Conservation (phyloP, 2,797 vertebrate genomes). For the Pelodytes ibericus region DNA sequence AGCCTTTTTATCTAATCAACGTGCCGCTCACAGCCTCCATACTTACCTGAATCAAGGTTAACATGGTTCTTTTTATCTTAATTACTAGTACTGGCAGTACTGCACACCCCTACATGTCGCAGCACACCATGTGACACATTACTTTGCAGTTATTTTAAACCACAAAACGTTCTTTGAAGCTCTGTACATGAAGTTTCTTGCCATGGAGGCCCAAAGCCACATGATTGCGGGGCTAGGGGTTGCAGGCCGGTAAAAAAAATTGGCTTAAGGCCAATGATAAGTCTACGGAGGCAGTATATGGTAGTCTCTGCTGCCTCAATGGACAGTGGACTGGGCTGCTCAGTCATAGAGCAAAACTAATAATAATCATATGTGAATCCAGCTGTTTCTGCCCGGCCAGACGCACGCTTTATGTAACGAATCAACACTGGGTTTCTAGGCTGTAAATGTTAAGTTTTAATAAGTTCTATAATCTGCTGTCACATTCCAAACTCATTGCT, state of each 20-base stretch:
- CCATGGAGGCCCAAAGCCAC: neutral
- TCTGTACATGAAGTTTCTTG: neutral
- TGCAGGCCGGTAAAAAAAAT: too few species aligned
- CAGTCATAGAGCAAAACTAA: neutral
- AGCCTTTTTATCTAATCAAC: too few species aligned
- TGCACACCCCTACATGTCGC: neutral
- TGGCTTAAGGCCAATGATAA: too few species aligned
- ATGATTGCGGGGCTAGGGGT: neutral
- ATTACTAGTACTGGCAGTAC: too few species aligned
- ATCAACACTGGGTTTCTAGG: neutral
- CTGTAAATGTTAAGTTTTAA: constrained; percentile 25
- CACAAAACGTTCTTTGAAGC: constrained; percentile 24
- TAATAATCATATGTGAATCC: neutral
- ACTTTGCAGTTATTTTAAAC: neutral
- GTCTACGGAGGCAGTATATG: too few species aligned
- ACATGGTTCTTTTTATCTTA: too few species aligned
- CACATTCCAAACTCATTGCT: constrained; percentile 17
- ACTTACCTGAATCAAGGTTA: too few species aligned
- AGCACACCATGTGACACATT: constrained; percentile 12
- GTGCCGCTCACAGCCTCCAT: too few species aligned
- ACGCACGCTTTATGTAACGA: constrained; percentile 4
- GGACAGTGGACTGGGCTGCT: too few species aligned
- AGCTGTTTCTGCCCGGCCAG: neutral
- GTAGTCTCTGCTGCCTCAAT: too few species aligned
- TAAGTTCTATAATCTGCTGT: constrained; percentile 1